Percentiles rank a stretch among this genome's conserved stretches.
These are phyloP conservation scores for Dioctria rufipes DNA, from an alignment of 2,888 invertebrate genomes.

Conservation along the genomic window DNA sequence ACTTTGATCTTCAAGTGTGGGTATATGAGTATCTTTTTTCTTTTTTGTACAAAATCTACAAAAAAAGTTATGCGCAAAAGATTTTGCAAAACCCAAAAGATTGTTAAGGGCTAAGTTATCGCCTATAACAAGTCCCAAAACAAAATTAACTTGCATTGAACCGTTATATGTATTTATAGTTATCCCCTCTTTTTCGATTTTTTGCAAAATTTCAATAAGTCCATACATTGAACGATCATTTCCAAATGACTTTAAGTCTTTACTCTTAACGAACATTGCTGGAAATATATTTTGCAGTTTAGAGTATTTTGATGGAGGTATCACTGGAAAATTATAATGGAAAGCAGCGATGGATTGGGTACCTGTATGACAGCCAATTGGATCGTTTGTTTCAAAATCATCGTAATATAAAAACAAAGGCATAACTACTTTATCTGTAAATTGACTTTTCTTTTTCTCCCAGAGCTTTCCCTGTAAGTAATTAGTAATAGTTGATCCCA, in stretches of 20 bases:
- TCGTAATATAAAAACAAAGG: conserved; percentile 9
- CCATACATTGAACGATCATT: conserved; percentile 45
- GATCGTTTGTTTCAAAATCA: conserved; percentile 13
- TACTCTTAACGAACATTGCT: conserved; percentile 51
- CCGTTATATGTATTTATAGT: conserved; percentile 6
- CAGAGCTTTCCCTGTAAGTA: conserved; percentile 14
- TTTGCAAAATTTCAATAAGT: conserved; percentile 29
- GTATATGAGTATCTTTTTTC: conserved; percentile 54
- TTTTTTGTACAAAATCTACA: conserved; percentile 58
- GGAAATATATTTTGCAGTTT: conserved; percentile 48
- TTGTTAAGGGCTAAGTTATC: conserved; percentile 57
- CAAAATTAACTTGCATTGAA: conserved; percentile 49
- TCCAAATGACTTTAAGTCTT: conserved; percentile 54
- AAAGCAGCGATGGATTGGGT: conserved; percentile 19
- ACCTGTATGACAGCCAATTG: conserved; percentile 15
- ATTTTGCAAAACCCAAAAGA: conserved; percentile 56
- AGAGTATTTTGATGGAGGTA: conserved; percentile 21
- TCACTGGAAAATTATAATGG: conserved; percentile 9
- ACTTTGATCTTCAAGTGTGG: conserved; percentile 4
- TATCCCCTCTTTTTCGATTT: conserved; percentile 34
- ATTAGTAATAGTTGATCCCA: neutral
- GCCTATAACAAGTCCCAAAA: conserved; percentile 52
- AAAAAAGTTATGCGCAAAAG: conserved; percentile 57
- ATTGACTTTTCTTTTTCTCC: conserved; percentile 5
- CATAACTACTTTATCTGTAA: conserved; percentile 10